Evolutionary conservation across 1,140 invertebrate genomes (phyloP).

Genomic region (Cyrtorhinus lividipennis): DNA sequence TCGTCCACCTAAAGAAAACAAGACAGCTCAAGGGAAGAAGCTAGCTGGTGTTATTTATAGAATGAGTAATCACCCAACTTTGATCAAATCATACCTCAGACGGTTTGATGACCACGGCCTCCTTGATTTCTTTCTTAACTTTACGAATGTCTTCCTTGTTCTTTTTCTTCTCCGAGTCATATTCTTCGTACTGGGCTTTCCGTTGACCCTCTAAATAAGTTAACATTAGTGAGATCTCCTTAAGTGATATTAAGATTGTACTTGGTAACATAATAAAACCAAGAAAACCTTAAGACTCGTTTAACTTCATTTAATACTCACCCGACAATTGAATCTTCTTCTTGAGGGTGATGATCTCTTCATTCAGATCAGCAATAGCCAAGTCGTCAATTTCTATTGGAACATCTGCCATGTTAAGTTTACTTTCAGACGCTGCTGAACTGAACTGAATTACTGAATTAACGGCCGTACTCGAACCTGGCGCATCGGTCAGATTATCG

Average conservation of each 20-base stretch:
- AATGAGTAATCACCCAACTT: no score
- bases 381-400: conserved; percentile 21
- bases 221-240: neutral
- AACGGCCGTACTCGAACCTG: neutral
- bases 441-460: neutral
- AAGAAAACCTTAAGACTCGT: no score
- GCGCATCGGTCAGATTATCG: neutral
- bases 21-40: no score
- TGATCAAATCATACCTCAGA: no score
- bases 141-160: conserved; percentile 50
- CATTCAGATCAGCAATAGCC: conserved; percentile 38
- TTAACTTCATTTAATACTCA: conserved; percentile 29
- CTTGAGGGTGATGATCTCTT: conserved; percentile 62
- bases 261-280: neutral
- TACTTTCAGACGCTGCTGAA: no score
- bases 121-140: conserved; percentile 57
- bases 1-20: conserved; percentile 27
- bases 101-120: conserved; percentile 40
- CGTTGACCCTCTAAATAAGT: conserved; percentile 55
- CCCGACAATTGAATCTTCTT: conserved; percentile 67
- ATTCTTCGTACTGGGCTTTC: conserved; percentile 64
- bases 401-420: conserved; percentile 26
- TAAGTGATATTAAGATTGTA: neutral
- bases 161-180: conserved; percentile 51
- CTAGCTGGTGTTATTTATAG: no score